These are phyloP conservation scores for Lumbricus terrestris DNA, from an alignment of 2,888 invertebrate genomes.

Conservation along the genomic window DNA sequence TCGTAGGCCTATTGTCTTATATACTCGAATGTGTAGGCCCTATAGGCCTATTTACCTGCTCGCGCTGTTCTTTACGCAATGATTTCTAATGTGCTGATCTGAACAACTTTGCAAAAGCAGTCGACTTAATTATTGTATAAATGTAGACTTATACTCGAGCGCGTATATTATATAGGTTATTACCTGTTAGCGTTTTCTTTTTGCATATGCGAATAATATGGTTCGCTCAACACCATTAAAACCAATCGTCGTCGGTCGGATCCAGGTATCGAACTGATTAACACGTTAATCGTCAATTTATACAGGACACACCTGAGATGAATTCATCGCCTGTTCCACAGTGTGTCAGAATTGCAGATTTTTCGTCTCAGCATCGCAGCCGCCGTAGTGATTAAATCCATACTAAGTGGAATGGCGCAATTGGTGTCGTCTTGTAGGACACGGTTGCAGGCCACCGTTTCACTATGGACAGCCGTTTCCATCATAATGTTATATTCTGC, in stretches of 20 bases:
- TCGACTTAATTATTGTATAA: too few relatives aligned
- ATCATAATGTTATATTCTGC: neutral
- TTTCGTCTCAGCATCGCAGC: too few relatives aligned
- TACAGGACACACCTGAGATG: neutral
- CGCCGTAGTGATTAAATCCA: neutral
- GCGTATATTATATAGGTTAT: neutral
- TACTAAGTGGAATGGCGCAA: neutral
- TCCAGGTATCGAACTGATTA: neutral
- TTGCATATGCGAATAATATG: neutral
- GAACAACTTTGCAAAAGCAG: too few relatives aligned
- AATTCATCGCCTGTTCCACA: neutral
- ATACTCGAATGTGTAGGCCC: too few relatives aligned
- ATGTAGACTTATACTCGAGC: neutral
- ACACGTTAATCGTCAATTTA: neutral
- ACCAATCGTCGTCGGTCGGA: too few relatives aligned
- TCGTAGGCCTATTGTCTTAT: too few relatives aligned
- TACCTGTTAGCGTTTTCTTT: neutral
- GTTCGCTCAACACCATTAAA: neutral
- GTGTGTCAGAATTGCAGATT: neutral
- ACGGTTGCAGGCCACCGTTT: neutral
- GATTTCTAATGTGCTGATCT: too few relatives aligned
- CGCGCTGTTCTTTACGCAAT: too few relatives aligned
- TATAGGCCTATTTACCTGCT: too few relatives aligned
- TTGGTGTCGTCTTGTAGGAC: neutral
- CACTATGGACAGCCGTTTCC: neutral